Conservation (phyloP, 2,113 vertebrate genomes). For the Heterocephalus glaber region DNA sequence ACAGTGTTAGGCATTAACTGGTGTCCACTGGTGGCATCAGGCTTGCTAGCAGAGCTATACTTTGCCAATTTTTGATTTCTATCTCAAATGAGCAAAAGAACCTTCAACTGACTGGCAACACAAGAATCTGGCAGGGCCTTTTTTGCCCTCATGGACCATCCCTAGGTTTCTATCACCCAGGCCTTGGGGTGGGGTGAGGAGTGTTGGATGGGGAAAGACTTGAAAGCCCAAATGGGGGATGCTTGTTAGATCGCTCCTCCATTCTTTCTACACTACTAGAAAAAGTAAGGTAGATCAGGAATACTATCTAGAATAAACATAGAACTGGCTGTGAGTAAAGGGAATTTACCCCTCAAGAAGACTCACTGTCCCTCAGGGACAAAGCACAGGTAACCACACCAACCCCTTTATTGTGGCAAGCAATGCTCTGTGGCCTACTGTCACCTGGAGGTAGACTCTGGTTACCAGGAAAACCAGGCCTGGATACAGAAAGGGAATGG, state of each 20-base stretch:
- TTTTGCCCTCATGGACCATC: neutral
- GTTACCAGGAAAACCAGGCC: neutral
- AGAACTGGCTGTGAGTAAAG: neutral
- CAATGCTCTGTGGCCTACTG: too few species aligned
- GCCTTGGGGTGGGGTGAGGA: neutral
- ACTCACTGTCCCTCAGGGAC: accelerated
- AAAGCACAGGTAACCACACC: neutral
- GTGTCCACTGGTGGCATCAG: neutral
- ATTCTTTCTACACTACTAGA: neutral
- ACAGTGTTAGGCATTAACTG: neutral
- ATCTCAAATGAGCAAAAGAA: neutral
- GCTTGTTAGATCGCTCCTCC: neutral
- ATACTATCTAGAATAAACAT: neutral
- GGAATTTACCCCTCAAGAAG: neutral
- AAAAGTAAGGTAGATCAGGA: neutral
- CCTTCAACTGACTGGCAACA: neutral
- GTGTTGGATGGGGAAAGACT: neutral
- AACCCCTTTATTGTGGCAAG: neutral
- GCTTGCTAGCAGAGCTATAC: neutral
- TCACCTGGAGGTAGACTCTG: neutral
- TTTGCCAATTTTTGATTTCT: neutral
- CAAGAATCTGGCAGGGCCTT: neutral
- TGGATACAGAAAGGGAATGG: neutral
- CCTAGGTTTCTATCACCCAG: neutral
- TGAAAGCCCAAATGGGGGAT: neutral